Base-by-base conservation (phyloP, 2,888 invertebrate species). In the Encarsia formosa region DNA sequence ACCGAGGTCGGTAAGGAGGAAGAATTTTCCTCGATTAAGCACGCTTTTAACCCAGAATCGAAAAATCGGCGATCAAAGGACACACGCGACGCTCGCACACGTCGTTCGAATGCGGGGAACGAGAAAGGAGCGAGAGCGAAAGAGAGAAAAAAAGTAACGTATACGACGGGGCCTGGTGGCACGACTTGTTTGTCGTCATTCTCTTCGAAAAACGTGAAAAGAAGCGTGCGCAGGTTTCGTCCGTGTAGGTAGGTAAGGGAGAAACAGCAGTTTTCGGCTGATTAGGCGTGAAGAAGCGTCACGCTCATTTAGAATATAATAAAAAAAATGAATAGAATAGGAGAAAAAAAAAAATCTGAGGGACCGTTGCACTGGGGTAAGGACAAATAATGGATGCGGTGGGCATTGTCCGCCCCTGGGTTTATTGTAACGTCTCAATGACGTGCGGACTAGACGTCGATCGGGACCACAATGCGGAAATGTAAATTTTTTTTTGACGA, bases 241-340 rank as follows among this genome's bases (percentile, higher is more conserved):
- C n/a, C n/a, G n/a, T n/a, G n/a, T n/a, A n/a, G n/a, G n/a, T n/a
- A n/a, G n/a, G n/a, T n/a, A n/a, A n/a, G n/a, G n/a, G n/a, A n/a
- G n/a, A n/a, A n/a, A n/a, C n/a, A n/a, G 34, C 5, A 9, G 5
- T 34, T 32, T 22, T 49, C 49, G 45, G 48, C 48, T 46, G 55
- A 56, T 56, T 56, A 52, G 55, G 52, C 55, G 52, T 52, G 55
- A 56, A 56, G 52, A 49, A 52, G 52, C 55, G 55, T 55, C 48
- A 52, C 48, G 55, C 49, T 56, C 38, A 24, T n/a, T n/a, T n/a
- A n/a, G n/a, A n/a, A n/a, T n/a, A n/a, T n/a, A n/a, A n/a, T n/a
- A n/a, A n/a, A n/a, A n/a, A n/a, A n/a, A n/a, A n/a, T n/a, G n/a
- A n/a, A n/a, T n/a, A n/a, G n/a, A n/a, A n/a, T n/a, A n/a, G n/a